Evolutionary conservation across 2,888 invertebrate genomes (phyloP).

Genomic region (Eupithecia pulchellata): DNA sequence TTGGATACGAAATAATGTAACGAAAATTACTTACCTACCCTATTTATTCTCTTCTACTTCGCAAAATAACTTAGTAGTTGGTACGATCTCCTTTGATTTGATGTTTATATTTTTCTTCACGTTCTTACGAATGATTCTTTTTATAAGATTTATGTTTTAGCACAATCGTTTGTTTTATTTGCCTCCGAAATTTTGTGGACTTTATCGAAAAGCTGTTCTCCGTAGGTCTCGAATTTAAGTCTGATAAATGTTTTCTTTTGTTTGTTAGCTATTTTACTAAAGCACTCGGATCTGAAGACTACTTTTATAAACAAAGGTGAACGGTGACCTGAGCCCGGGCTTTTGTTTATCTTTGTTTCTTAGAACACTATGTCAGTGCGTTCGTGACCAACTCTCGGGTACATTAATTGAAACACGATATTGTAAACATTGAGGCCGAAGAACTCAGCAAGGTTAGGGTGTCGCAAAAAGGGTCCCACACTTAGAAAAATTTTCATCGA

Average conservation of each 20-base stretch:
- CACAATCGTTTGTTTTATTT: conserved; percentile 37
- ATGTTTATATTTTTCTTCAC: conserved; percentile 44
- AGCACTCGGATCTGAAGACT: conserved; percentile 35
- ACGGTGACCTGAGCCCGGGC: conserved; percentile 45
- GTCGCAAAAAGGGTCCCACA: no score
- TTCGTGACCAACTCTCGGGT: conserved; percentile 49
- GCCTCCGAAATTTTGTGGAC: conserved; percentile 29
- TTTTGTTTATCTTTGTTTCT: conserved; percentile 57
- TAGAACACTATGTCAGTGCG: conserved; percentile 50
- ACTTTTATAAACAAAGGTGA: conserved; percentile 49
- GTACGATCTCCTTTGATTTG: conserved; percentile 38
- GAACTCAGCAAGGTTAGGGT: no score
- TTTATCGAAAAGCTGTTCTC: conserved; percentile 23
- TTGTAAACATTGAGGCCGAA: conserved; percentile 53
- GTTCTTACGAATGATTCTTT: conserved; percentile 45
- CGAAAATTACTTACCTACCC: conserved; percentile 38
- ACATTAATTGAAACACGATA: conserved; percentile 57
- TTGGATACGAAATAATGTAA: conserved; percentile 33
- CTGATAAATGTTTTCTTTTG: conserved; percentile 28
- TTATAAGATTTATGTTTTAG: conserved; percentile 43
- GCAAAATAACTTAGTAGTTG: conserved; percentile 37
- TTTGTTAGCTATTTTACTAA: conserved; percentile 33
- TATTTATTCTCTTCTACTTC: conserved; percentile 37
- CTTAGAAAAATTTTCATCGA: no score
- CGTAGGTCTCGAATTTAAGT: conserved; percentile 28